These are phyloP conservation scores for Cirrhinus mrigala DNA, from an alignment of 2,797 vertebrate genomes.

Conservation along the genomic window DNA sequence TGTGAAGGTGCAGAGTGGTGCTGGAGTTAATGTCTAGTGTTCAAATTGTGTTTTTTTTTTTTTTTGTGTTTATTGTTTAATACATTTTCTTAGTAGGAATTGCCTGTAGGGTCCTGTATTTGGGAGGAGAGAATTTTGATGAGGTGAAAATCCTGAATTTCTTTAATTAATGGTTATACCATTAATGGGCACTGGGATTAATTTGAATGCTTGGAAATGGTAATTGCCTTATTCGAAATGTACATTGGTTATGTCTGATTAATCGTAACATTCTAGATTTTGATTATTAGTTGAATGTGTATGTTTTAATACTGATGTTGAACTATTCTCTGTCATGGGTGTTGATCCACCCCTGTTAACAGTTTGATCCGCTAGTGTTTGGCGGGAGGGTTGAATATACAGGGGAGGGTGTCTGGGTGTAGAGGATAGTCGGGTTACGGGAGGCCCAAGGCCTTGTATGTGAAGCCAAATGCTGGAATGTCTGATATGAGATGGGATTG, in stretches of 20 bases:
- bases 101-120: too few species aligned
- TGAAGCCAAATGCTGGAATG: neutral
- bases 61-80: too few species aligned
- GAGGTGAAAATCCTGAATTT: too few species aligned
- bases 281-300: neutral
- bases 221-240: neutral
- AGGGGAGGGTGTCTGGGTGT: too few species aligned
- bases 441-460: neutral
- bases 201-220: neutral
- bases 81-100: too few species aligned
- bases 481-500: neutral
- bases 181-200: too few species aligned
- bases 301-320: neutral
- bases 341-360: too few species aligned
- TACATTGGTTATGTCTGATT: neutral
- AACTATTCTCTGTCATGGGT: neutral
- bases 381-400: neutral
- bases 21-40: too few species aligned
- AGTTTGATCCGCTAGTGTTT: neutral
- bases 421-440: neutral
- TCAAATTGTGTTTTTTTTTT: too few species aligned
- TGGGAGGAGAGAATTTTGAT: too few species aligned
- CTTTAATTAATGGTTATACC: too few species aligned
- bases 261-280: neutral
- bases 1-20: too few species aligned